Percentiles rank a stretch among this genome's conserved stretches.
phyloP scores from a whole-genome alignment of 2,113 vertebrate species.

The Plecotus auritus region DNA sequence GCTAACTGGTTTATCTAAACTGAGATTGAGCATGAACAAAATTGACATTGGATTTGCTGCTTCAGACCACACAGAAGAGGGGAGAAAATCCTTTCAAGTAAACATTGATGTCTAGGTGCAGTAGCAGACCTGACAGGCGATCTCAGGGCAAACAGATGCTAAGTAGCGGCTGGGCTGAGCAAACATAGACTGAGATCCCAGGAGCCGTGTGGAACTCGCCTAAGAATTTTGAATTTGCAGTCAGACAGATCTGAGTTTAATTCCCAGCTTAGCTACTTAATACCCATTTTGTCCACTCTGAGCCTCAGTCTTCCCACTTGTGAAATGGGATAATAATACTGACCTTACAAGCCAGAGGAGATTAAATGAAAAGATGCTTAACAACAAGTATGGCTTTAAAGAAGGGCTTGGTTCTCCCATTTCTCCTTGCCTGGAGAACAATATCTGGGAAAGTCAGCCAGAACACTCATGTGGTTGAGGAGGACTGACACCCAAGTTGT shows the following conservation, averaged over 20 bases:
- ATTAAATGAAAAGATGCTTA: not conserved
- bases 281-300: not conserved
- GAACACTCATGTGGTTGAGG: not conserved
- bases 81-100: not conserved
- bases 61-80: constrained; percentile 43
- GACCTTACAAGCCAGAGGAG: not conserved
- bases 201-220: too few relatives aligned
- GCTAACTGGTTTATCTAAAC: constrained; percentile 45
- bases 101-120: not conserved
- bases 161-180: not conserved
- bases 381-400: not conserved
- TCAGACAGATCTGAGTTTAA: not conserved
- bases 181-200: not conserved
- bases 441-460: not conserved
- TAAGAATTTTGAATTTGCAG: not conserved
- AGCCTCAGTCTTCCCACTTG: not conserved
- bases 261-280: not conserved
- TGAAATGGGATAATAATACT: not conserved
- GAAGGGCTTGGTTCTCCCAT: not conserved
- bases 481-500: rapidly evolving
- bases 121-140: not conserved
- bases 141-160: not conserved
- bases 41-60: constrained; percentile 21
- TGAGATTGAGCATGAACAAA: constrained; percentile 21
- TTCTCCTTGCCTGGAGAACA: not conserved